Conservation (phyloP, 2,113 vertebrate genomes). For the Argyrosomus japonicus region DNA sequence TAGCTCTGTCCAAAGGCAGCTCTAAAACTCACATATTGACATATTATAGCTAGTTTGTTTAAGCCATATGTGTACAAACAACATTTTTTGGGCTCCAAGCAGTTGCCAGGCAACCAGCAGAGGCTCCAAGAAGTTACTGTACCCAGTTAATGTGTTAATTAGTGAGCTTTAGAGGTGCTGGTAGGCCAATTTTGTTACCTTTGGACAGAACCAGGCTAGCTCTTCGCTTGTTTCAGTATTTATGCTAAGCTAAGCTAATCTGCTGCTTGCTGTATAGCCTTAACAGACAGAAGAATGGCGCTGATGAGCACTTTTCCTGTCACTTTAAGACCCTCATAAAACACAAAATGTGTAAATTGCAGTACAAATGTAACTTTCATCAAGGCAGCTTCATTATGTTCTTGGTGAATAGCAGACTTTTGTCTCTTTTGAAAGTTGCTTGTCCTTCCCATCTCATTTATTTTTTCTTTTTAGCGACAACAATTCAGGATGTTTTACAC, state of each 20-base stretch:
- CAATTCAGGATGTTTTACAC: not conserved
- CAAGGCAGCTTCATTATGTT: not conserved
- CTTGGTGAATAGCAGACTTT: not conserved
- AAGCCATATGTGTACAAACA: no score
- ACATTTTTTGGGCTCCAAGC: no score
- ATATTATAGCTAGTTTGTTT: no score
- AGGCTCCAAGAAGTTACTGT: no score
- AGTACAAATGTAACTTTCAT: not conserved
- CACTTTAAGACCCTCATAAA: not conserved
- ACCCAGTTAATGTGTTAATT: no score
- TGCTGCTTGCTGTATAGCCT: not conserved
- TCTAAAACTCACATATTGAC: no score
- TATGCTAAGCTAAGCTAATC: not conserved
- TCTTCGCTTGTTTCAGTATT: not conserved
- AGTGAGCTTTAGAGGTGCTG: no score
- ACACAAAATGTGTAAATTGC: not conserved
- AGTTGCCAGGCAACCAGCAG: no score
- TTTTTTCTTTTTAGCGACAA: not conserved
- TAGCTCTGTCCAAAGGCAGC: not conserved
- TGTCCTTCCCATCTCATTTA: not conserved
- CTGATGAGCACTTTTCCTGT: not conserved
- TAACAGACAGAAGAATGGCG: not conserved
- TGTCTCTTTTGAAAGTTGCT: not conserved
- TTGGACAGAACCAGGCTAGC: no score
- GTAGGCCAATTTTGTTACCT: no score